These are phyloP conservation scores for Pseudorhiza aurosa DNA, from an alignment of 30 jellyfish, hydroid and myxozoan genomes.

Conservation along the genomic window DNA sequence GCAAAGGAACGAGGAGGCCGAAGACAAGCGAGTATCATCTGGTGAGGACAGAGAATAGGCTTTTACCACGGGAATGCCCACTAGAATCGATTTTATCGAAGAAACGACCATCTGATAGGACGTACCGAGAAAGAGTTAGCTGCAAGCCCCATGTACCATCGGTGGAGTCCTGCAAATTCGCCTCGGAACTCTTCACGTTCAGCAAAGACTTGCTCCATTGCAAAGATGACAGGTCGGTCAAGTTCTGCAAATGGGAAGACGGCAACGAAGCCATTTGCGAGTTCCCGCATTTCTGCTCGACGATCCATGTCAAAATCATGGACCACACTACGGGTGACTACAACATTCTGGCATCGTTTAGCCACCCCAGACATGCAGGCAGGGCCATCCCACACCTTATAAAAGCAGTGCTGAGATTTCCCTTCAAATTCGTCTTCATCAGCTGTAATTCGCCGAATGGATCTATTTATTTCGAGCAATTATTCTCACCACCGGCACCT, in stretches of 20 bases:
- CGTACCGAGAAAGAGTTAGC: constrained; percentile 5
- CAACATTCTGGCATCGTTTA: not conserved
- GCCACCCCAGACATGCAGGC: not conserved
- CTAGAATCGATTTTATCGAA: not conserved
- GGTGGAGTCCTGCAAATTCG: constrained; percentile 54
- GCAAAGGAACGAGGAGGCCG: too few relatives aligned
- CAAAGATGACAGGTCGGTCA: not conserved
- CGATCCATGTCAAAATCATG: constrained; percentile 2
- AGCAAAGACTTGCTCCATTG: constrained; percentile 34
- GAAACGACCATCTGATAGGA: not conserved
- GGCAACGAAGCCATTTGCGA: not conserved
- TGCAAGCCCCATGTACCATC: constrained; percentile 71
- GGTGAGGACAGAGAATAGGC: not conserved
- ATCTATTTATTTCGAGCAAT: constrained; percentile 1
- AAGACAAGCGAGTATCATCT: too few relatives aligned
- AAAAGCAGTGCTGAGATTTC: not conserved
- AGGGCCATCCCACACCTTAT: not conserved
- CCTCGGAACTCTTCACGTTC: constrained; percentile 41
- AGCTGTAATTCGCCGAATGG: not conserved
- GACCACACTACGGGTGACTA: not conserved
- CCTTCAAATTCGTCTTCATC: constrained; percentile 31
- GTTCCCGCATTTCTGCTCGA: constrained; percentile 20
- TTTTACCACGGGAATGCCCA: constrained; percentile 35
- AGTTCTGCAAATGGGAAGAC: constrained; percentile 1
- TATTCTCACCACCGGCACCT: not conserved